Evolutionary conservation across 2,113 vertebrate genomes (phyloP).

Genomic region (Rana temporaria): DNA sequence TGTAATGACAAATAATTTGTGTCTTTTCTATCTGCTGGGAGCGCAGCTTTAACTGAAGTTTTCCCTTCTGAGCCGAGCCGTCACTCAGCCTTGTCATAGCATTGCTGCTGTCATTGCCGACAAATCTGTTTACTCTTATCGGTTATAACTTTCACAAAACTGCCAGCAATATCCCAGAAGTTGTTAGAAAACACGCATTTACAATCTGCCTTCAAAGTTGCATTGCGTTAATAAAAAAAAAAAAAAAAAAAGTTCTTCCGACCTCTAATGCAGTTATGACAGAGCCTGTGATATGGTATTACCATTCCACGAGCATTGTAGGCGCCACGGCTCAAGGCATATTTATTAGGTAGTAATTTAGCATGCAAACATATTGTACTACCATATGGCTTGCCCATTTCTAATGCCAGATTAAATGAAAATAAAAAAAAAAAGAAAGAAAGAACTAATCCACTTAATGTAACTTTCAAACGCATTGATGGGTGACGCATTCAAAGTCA

Average conservation of each 20-base stretch:
- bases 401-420: slow-evolving; percentile 32
- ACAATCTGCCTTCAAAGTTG: not conserved
- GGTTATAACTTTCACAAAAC: not conserved
- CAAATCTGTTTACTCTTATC: slow-evolving; percentile 1
- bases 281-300: not conserved
- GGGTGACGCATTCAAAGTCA: slow-evolving; percentile 39
- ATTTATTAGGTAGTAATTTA: slow-evolving; percentile 45
- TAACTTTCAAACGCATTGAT: slow-evolving; percentile 26
- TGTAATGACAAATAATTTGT: no score
- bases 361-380: slow-evolving; percentile 48
- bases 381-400: slow-evolving; percentile 35
- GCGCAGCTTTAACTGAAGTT: no score
- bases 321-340: not conserved
- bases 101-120: not conserved
- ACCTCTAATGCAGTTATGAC: slow-evolving; percentile 29
- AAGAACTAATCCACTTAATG: slow-evolving; percentile 45
- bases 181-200: not conserved
- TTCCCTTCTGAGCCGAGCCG: not conserved
- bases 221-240: not conserved
- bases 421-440: not conserved
- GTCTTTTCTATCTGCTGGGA: no score
- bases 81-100: no score
- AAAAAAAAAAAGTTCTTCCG: not conserved
- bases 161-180: not conserved
- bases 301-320: not conserved